These are phyloP conservation scores for Trichogramma dendrolimi DNA, from an alignment of 2,888 invertebrate species.

Conservation along the genomic window DNA sequence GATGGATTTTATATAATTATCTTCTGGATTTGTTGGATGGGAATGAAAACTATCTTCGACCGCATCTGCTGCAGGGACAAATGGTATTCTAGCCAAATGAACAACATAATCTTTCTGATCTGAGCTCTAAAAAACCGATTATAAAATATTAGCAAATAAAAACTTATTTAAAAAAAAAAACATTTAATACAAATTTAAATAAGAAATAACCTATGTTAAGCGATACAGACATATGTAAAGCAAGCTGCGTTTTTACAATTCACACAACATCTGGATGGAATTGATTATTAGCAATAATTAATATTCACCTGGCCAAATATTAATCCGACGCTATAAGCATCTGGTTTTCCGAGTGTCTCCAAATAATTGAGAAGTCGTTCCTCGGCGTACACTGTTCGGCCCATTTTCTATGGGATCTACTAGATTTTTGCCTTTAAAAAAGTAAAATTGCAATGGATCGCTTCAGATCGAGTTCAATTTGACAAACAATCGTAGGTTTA, in stretches of 20 bases:
- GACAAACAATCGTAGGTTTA: no score
- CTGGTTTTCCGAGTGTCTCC: slow-evolving; percentile 61
- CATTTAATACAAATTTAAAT: background rate
- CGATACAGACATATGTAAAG: slow-evolving; percentile 25
- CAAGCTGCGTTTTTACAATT: slow-evolving; percentile 24
- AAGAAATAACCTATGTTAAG: background rate
- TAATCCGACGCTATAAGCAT: slow-evolving; percentile 67
- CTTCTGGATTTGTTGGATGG: slow-evolving; percentile 46
- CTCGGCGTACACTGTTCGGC: slow-evolving; percentile 66
- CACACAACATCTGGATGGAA: slow-evolving; percentile 1
- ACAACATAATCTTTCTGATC: slow-evolving; percentile 70
- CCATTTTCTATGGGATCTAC: slow-evolving; percentile 53
- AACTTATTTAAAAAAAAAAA: slow-evolving; percentile 16
- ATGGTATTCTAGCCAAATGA: slow-evolving; percentile 76
- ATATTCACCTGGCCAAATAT: slow-evolving; percentile 72
- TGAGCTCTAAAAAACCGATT: slow-evolving; percentile 55
- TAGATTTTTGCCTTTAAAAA: background rate
- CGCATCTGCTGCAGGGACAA: slow-evolving; percentile 52
- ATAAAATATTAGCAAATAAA: slow-evolving; percentile 21
- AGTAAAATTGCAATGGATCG: no score
- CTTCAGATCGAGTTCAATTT: no score
- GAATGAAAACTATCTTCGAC: slow-evolving; percentile 41
- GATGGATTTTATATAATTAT: slow-evolving; percentile 54
- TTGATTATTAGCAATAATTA: background rate
- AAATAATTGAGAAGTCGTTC: slow-evolving; percentile 67